phyloP scores from a whole-genome alignment of 2,797 vertebrate genomes.

The Remorina albescens region DNA sequence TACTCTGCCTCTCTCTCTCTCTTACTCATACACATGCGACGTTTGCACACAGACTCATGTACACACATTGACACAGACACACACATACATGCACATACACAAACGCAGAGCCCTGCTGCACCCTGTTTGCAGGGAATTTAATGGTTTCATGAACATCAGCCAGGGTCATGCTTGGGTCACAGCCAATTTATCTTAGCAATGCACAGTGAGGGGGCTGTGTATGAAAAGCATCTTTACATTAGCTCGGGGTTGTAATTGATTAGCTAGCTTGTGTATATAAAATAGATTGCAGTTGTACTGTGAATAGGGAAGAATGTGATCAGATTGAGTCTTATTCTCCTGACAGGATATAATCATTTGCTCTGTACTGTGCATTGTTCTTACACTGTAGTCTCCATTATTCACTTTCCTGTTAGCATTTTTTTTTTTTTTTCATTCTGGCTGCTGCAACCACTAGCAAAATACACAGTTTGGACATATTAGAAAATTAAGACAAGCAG shows the following conservation, averaged over 20 bases:
- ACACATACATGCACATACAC: conserved; percentile 31
- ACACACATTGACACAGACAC: too few species aligned
- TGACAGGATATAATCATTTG: conserved; percentile 63
- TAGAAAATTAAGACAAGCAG: background rate
- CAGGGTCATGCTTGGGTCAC: conserved; percentile 83
- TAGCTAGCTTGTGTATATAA: conserved; percentile 74
- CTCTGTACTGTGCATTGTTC: conserved; percentile 54
- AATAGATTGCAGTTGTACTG: conserved; percentile 61
- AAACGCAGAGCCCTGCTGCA: conserved; percentile 59
- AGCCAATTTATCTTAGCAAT: conserved; percentile 84
- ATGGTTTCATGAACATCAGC: conserved; percentile 86
- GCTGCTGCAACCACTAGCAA: background rate
- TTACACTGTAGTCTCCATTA: conserved; percentile 42
- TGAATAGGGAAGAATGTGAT: conserved; percentile 61
- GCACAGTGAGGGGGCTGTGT: conserved; percentile 64
- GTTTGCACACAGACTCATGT: too few species aligned
- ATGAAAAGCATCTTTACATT: conserved; percentile 80
- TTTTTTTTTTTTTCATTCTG: conserved; percentile 16
- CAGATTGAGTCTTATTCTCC: conserved; percentile 67
- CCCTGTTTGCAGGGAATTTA: conserved; percentile 82
- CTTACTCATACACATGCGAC: too few species aligned
- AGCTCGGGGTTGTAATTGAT: conserved; percentile 77
- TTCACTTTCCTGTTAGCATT: conserved; percentile 32
- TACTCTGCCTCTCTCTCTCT: conserved; percentile 34
- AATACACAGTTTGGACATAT: conserved; percentile 3